Evolutionary conservation across 1,140 invertebrate species (phyloP).

Genomic region (Hermatobates lingyangjiaoensis): DNA sequence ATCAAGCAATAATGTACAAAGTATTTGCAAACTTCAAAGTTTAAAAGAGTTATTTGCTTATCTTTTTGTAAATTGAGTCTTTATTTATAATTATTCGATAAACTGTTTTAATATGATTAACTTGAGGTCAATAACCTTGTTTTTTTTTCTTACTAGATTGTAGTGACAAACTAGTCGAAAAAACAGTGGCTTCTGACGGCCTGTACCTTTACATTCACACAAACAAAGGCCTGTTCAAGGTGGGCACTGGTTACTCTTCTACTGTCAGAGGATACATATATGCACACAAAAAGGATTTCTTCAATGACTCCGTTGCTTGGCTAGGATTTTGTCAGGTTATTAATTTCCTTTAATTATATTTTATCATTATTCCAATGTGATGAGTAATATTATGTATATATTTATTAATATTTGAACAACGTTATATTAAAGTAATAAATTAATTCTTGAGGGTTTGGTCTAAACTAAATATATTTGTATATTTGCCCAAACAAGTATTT

Average conservation of each 20-base stretch:
- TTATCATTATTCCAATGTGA: conserved; percentile 31
- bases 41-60: no score
- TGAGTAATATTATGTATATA: no score
- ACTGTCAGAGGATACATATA: conserved; percentile 77
- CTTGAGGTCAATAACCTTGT: background rate
- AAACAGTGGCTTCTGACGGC: conserved; percentile 63
- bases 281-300: conserved; percentile 58
- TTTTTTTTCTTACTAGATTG: background rate
- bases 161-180: background rate
- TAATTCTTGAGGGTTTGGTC: no score
- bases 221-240: conserved; percentile 61
- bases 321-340: conserved; percentile 66
- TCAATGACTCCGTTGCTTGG: conserved; percentile 54
- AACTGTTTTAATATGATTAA: no score
- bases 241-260: conserved; percentile 80
- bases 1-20: no score
- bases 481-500: no score
- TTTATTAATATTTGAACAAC: no score
- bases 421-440: no score
- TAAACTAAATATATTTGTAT: no score
- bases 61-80: no score
- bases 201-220: conserved; percentile 68
- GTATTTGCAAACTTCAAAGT: no score
- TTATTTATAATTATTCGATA: no score
- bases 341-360: conserved; percentile 16